phyloP scores from a whole-genome alignment of 1,140 invertebrate genomes.

The Nasonia longicornis region DNA sequence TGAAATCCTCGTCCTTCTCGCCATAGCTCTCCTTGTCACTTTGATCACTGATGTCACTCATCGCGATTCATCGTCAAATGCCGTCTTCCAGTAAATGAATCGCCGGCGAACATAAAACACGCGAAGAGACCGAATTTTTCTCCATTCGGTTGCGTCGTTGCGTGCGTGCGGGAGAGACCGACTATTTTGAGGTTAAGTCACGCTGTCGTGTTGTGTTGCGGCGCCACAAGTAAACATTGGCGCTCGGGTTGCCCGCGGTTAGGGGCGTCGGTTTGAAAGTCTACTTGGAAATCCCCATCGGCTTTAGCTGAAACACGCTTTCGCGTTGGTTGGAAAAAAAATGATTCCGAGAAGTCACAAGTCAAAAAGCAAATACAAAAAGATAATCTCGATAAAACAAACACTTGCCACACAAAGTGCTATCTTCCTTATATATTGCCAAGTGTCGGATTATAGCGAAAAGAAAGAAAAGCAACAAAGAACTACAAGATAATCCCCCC shows the following conservation, averaged over 20 bases:
- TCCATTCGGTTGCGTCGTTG: neutral
- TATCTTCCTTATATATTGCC: too few relatives aligned
- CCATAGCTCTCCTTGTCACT: conserved; percentile 51
- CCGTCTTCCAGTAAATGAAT: neutral
- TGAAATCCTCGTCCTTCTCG: conserved; percentile 55
- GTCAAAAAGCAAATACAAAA: too few relatives aligned
- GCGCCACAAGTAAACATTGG: neutral
- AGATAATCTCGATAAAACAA: too few relatives aligned
- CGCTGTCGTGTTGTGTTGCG: neutral
- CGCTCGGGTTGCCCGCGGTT: neutral
- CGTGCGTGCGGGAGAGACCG: neutral
- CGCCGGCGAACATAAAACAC: neutral
- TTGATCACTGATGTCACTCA: conserved; percentile 46
- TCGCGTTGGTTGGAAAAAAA: too few relatives aligned
- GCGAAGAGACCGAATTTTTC: neutral
- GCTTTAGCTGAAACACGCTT: too few relatives aligned
- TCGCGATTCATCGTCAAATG: conserved; percentile 19
- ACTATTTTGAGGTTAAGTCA: conserved; percentile 36
- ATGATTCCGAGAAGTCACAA: too few relatives aligned
- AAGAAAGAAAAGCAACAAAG: too few relatives aligned
- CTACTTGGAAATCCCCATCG: too few relatives aligned
- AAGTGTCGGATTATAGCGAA: too few relatives aligned
- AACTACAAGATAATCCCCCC: too few relatives aligned
- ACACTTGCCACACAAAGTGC: too few relatives aligned
- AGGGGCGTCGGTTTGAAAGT: neutral